These are phyloP conservation scores for Oceanites oceanicus DNA, from an alignment of 2,113 vertebrate genomes.

Conservation along the genomic window DNA sequence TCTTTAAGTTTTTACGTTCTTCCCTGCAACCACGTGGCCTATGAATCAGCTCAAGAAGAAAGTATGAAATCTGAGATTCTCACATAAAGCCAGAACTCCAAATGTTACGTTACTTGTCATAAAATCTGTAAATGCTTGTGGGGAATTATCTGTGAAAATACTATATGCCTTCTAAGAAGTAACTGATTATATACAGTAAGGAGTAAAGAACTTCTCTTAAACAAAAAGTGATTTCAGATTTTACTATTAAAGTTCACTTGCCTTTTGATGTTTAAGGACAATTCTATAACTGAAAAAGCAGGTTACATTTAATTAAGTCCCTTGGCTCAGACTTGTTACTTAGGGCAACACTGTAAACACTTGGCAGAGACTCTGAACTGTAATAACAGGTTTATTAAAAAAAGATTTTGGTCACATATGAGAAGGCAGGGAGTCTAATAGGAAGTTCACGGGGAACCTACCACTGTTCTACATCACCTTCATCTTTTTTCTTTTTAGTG, in stretches of 20 bases:
- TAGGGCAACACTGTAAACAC: slow-evolving; percentile 47
- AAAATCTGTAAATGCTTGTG: slow-evolving; percentile 13
- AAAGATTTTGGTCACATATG: slow-evolving; percentile 19
- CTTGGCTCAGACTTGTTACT: slow-evolving; percentile 49
- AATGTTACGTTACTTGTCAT: not conserved
- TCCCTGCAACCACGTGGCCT: not conserved
- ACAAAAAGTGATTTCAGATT: slow-evolving; percentile 15
- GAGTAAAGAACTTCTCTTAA: not conserved
- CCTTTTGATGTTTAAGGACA: slow-evolving; percentile 48
- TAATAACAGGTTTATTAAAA: slow-evolving; percentile 36
- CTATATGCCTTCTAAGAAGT: slow-evolving; percentile 16
- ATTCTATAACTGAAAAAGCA: slow-evolving; percentile 42
- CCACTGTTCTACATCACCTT: not conserved
- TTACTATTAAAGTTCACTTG: slow-evolving; percentile 23
- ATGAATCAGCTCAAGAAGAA: not conserved
- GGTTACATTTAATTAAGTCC: slow-evolving; percentile 59
- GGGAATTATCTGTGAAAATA: slow-evolving; percentile 23
- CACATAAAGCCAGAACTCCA: not conserved
- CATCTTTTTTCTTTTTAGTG: not conserved
- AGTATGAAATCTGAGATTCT: not conserved
- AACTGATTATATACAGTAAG: not conserved
- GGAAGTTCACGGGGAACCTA: not conserved
- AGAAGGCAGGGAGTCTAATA: slow-evolving; percentile 10
- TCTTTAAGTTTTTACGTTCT: not conserved
- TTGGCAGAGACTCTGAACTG: slow-evolving; percentile 15